Conservation (phyloP, 2,113 vertebrate species). For the Callospermophilus lateralis region DNA sequence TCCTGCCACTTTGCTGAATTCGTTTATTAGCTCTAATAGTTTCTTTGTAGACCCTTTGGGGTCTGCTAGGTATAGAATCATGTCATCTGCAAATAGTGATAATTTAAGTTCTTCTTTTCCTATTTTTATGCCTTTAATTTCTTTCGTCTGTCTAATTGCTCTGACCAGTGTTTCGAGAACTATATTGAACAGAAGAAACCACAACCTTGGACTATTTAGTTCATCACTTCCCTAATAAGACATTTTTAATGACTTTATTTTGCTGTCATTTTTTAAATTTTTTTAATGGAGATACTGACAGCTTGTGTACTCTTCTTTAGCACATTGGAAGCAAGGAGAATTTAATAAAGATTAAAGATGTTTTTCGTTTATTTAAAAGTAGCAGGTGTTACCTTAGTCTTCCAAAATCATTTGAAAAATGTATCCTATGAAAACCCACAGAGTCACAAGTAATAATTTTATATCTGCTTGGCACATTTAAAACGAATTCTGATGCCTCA, state of each 20-base stretch:
- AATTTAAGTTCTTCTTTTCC: too few species aligned
- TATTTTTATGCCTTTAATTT: too few species aligned
- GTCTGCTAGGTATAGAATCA: too few species aligned
- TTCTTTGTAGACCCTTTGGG: too few species aligned
- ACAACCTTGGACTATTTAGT: not conserved
- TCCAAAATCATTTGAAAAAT: constrained; percentile 68
- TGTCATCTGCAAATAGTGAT: too few species aligned
- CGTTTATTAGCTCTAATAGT: too few species aligned
- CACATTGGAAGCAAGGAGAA: constrained; percentile 31
- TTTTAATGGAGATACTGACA: constrained; percentile 32
- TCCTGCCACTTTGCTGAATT: too few species aligned
- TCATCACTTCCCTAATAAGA: not conserved
- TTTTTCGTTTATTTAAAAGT: constrained; percentile 71
- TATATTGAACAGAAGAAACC: too few species aligned
- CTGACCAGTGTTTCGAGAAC: too few species aligned
- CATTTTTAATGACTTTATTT: constrained; percentile 19
- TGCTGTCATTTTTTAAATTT: not conserved
- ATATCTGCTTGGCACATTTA: constrained; percentile 37
- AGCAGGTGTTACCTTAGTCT: constrained; percentile 61
- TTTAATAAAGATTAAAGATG: constrained; percentile 60
- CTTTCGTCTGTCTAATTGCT: too few species aligned
- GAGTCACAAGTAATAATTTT: not conserved
- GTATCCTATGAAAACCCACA: constrained; percentile 26
- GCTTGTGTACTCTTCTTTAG: constrained; percentile 27
- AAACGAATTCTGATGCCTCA: not conserved